Evolutionary conservation across 2,797 vertebrate species (phyloP).

Genomic region (Apogon hyalosoma): DNA sequence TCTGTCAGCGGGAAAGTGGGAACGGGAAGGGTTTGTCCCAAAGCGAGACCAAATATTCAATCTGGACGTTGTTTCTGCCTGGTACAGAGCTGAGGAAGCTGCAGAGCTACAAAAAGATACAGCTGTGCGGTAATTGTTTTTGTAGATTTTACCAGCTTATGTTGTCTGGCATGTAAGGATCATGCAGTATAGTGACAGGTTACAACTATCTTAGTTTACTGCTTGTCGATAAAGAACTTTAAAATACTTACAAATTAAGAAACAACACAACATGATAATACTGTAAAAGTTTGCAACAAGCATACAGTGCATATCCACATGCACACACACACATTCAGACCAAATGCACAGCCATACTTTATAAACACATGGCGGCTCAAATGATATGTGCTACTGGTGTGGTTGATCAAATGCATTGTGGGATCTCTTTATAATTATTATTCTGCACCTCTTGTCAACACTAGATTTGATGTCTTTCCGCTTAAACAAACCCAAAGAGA

Average conservation of each 20-base stretch:
- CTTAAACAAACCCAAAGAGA: slow-evolving; percentile 23
- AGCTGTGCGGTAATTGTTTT: slow-evolving; percentile 38
- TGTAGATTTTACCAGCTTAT: slow-evolving; percentile 23
- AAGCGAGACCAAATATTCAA: slow-evolving; percentile 49
- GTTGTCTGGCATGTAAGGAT: slow-evolving; percentile 55
- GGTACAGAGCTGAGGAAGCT: slow-evolving; percentile 53
- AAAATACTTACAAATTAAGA: slow-evolving; percentile 79
- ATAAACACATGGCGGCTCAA: slow-evolving; percentile 68
- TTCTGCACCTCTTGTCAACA: not conserved
- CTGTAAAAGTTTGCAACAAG: slow-evolving; percentile 78
- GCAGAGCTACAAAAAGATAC: slow-evolving; percentile 63
- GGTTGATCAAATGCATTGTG: slow-evolving; percentile 65
- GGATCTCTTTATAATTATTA: slow-evolving; percentile 49
- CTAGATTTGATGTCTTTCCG: slow-evolving; percentile 38
- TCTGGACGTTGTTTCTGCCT: slow-evolving; percentile 25
- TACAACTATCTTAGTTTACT: slow-evolving; percentile 71
- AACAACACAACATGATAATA: slow-evolving; percentile 81
- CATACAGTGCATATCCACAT: slow-evolving; percentile 66
- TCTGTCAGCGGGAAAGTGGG: slow-evolving; percentile 50
- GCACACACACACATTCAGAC: slow-evolving; percentile 61
- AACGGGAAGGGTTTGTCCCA: slow-evolving; percentile 12
- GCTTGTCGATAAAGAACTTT: slow-evolving; percentile 68
- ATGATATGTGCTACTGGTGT: slow-evolving; percentile 79
- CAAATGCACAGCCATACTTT: slow-evolving; percentile 64
- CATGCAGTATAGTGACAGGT: slow-evolving; percentile 73